Evolutionary conservation across 64 coral and sea anemone species (phyloP).

Genomic region (Hydrozoanthus tunicans): DNA sequence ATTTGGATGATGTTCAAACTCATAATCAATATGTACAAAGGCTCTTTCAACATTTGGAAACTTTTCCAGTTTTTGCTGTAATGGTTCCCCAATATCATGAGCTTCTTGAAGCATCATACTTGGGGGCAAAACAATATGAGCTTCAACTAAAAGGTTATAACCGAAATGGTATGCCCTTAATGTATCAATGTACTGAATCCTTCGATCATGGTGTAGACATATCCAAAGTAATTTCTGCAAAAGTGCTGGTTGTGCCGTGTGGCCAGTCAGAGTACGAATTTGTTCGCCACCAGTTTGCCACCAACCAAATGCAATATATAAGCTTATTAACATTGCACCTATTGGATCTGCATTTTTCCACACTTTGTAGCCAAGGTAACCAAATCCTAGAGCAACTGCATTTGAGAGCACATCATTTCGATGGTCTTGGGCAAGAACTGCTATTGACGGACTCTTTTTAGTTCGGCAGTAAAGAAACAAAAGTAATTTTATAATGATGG

Average conservation of each 20-base stretch:
- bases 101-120: conserved; percentile 81
- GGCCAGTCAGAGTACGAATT: conserved; percentile 75
- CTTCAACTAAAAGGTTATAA: conserved; percentile 89
- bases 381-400: conserved; percentile 80
- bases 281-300: conserved; percentile 78
- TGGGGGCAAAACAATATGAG: conserved; percentile 91
- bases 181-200: conserved; percentile 94
- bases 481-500: conserved; percentile 70
- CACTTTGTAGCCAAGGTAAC: conserved; percentile 86
- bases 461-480: conserved; percentile 80
- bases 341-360: conserved; percentile 90
- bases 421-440: conserved; percentile 84
- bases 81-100: conserved; percentile 96
- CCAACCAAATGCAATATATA: conserved; percentile 93
- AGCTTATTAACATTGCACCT: conserved; percentile 93
- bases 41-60: conserved; percentile 92
- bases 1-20: conserved; percentile 84
- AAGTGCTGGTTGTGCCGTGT: conserved; percentile 76
- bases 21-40: conserved; percentile 99
- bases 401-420: conserved; percentile 95
- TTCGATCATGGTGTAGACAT: conserved; percentile 79
- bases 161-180: conserved; percentile 97
- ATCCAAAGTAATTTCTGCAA: conserved; percentile 84
- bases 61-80: conserved; percentile 89
- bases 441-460: conserved; percentile 66